Conservation (phyloP, 2,888 invertebrate species). For the Chironomus riparius region DNA sequence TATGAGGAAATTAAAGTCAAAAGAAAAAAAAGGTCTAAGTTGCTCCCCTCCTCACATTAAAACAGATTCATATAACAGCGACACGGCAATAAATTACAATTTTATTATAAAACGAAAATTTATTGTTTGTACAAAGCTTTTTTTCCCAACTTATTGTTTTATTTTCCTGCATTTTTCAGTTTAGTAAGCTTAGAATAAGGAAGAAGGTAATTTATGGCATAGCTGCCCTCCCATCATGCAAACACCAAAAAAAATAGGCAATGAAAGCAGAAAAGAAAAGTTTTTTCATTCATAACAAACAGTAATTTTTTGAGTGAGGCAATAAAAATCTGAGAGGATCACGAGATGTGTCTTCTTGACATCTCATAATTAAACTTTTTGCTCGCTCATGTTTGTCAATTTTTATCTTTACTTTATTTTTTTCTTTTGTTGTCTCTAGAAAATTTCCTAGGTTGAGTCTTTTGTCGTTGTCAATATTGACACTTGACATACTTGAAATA, state of each 20-base stretch:
- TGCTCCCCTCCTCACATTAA: background rate
- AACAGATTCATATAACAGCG: background rate
- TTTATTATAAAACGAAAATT: conserved; percentile 27
- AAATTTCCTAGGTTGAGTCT: too few species aligned
- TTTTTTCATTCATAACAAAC: background rate
- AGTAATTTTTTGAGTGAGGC: too few species aligned
- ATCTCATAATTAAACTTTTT: background rate
- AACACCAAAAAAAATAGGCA: background rate
- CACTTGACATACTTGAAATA: too few species aligned
- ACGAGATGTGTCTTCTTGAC: background rate
- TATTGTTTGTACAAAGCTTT: conserved; percentile 22
- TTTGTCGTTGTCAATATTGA: too few species aligned
- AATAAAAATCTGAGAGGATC: too few species aligned
- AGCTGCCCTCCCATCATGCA: background rate
- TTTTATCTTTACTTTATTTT: too few species aligned
- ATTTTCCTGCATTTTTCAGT: background rate
- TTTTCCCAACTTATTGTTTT: conserved; percentile 16
- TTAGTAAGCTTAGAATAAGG: conserved; percentile 8
- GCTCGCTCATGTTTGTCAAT: background rate
- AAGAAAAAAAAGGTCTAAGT: background rate
- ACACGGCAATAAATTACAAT: conserved; percentile 20
- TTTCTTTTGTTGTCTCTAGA: too few species aligned
- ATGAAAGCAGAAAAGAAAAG: background rate
- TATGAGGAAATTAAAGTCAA: conserved; percentile 7
- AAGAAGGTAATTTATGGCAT: conserved; percentile 20